Conservation (phyloP, 1,140 invertebrate genomes). For the Frieseomelitta varia region DNA sequence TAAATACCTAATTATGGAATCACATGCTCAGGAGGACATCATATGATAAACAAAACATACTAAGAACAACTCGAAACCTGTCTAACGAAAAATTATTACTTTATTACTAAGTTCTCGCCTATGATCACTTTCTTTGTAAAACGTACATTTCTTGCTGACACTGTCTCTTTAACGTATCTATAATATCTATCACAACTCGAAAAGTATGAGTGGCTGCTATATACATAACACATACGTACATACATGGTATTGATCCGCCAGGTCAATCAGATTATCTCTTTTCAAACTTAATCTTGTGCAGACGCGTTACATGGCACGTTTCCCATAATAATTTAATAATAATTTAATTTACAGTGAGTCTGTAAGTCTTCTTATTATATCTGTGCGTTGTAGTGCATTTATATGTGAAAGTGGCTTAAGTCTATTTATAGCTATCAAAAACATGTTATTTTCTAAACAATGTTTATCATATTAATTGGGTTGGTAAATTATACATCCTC, state of each 20-base stretch:
- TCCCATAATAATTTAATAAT: no score
- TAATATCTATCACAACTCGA: neutral
- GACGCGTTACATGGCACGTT: no score
- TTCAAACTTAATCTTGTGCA: no score
- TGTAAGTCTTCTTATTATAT: no score
- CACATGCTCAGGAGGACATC: constrained; percentile 42
- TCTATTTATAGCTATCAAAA: no score
- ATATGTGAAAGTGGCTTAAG: no score
- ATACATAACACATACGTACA: neutral
- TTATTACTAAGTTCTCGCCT: constrained; percentile 22
- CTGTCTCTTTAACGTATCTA: constrained; percentile 19
- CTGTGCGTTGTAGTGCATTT: no score
- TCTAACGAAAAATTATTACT: constrained; percentile 38
- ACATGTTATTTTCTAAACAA: no score
- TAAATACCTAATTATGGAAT: constrained; percentile 58
- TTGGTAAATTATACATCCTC: no score
- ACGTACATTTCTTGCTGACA: constrained; percentile 49
- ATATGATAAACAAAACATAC: constrained; percentile 16
- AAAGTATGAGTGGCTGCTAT: neutral
- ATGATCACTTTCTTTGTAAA: constrained; percentile 27
- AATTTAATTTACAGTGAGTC: no score
- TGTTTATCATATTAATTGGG: no score
- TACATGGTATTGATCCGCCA: neutral
- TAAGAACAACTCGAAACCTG: constrained; percentile 11
- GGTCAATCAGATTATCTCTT: no score